A percentile compares a stretch with the other conserved stretches of the same genome.
These are phyloP conservation scores for Babylonia areolata DNA, from an alignment of 1,140 invertebrate species.

Conservation along the genomic window DNA sequence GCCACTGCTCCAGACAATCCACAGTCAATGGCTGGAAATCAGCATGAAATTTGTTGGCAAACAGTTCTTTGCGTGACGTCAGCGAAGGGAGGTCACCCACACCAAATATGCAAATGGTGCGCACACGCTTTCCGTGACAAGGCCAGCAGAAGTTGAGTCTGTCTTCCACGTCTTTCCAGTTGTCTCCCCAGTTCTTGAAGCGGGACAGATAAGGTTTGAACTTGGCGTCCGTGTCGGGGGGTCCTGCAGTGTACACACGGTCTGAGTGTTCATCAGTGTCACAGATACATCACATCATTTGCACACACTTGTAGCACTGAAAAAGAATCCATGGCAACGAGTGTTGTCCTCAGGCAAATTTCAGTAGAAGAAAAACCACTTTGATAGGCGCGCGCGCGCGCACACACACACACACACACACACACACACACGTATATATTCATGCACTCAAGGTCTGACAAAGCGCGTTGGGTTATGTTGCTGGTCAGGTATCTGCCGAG, in stretches of 20 bases:
- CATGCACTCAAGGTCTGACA: too few relatives aligned
- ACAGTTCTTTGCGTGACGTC: slow-evolving; percentile 55
- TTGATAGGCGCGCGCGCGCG: too few relatives aligned
- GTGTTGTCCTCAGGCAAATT: too few relatives aligned
- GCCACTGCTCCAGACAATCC: slow-evolving; percentile 71
- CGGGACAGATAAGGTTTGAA: slow-evolving; percentile 52
- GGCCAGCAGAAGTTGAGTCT: slow-evolving; percentile 48
- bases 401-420: too few relatives aligned
- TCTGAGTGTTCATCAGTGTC: too few relatives aligned
- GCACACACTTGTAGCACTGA: too few relatives aligned
- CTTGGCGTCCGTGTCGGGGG: slow-evolving; percentile 45
- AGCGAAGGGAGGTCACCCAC: slow-evolving; percentile 62
- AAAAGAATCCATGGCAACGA: too few relatives aligned
- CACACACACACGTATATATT: too few relatives aligned
- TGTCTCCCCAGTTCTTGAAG: slow-evolving; percentile 51
- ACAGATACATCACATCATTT: too few relatives aligned
- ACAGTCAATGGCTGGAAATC: slow-evolving; percentile 65
- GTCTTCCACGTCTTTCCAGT: slow-evolving; percentile 40
- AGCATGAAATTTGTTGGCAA: slow-evolving; percentile 70
- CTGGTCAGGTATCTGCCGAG: too few relatives aligned
- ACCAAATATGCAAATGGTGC: slow-evolving; percentile 67
- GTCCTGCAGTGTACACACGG: slow-evolving; percentile 34
- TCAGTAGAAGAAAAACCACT: too few relatives aligned
- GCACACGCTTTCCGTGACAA: slow-evolving; percentile 61
- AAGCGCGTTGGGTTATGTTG: too few relatives aligned